These are phyloP conservation scores for Rhea americana DNA, from an alignment of 2,113 vertebrate genomes.

Conservation along the genomic window DNA sequence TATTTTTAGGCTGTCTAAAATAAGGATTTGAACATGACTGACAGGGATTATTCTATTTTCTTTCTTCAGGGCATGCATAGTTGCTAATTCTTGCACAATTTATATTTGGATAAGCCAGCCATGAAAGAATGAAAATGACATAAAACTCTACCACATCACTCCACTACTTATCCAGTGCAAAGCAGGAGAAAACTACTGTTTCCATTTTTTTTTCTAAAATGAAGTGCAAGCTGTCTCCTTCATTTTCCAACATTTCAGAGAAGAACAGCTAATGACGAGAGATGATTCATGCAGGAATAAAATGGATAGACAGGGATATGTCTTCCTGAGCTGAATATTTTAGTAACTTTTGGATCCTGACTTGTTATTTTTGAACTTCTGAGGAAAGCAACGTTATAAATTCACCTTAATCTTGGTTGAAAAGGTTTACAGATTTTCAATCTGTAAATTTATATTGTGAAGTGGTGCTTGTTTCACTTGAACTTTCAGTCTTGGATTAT, in stretches of 20 bases:
- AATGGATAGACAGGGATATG: background rate
- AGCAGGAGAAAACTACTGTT: background rate
- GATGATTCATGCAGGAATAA: background rate
- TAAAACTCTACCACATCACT: background rate
- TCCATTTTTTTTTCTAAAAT: background rate
- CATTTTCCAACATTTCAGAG: background rate
- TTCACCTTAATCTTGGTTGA: background rate
- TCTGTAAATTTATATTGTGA: background rate
- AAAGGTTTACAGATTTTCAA: background rate
- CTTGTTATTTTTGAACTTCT: background rate
- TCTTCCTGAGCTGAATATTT: background rate
- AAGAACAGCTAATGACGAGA: background rate
- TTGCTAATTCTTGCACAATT: background rate
- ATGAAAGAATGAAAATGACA: background rate
- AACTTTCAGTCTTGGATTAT: background rate
- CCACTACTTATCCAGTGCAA: background rate
- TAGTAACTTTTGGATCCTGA: background rate
- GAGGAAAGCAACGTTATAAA: background rate
- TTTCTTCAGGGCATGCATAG: background rate
- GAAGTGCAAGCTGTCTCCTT: background rate
- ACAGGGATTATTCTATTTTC: background rate
- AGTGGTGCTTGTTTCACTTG: background rate
- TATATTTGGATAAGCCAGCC: background rate
- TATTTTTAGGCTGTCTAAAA: background rate
- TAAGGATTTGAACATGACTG: background rate